Evolutionary conservation across 2,797 vertebrate genomes (phyloP), one percentile per base, ranked within the genome.

Genomic region (Sphenopsis melanotis): DNA sequence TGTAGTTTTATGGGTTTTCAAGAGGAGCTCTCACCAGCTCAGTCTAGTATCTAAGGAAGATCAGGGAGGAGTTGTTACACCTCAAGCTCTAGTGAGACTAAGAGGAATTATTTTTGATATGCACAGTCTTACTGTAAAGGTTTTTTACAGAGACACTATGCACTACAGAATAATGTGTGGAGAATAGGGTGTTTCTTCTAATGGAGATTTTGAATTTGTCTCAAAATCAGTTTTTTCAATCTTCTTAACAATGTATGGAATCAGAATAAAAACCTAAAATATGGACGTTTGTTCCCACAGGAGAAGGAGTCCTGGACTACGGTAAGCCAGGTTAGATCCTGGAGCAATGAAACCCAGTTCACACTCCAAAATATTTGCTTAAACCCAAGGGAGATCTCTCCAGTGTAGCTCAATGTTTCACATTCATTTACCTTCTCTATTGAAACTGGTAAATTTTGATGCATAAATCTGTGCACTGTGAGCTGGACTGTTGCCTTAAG

Each of bases 131-230:
- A 29, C 10, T 12, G 20, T 44, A 55, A 78, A 47, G 20, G 6
- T 46, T 75, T 41, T 94, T 64, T 41, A 19, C 27, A 71, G 30
- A 72, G 19, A 77, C 21, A 60, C 29, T 41, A 34, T 19, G 15
- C 8, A n/a, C 5, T 16, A 56, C 10, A 37, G 15, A 46, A 15
- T 64, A 46, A 37, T 0, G 0, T 17, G 12, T 20, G 5, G 17
- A 18, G 76, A 55, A 63, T 68, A 16, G 75, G 13, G 16, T 70
- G 7, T 8, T 49, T 20, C 14, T 60, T 87, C 52, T 11, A 81
- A 56, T 19, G 11, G 15, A 65, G 13, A 39, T 53, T 53, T 74
- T 32, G 39, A 75, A 68, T 50, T 82, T 55, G 10, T n/a, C 36
- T 55, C 27, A 66, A 49, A 61, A 30, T 57, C 19, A 7, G 14